Evolutionary conservation across 2,113 vertebrate species (phyloP).

Genomic region (Pavo muticus): DNA sequence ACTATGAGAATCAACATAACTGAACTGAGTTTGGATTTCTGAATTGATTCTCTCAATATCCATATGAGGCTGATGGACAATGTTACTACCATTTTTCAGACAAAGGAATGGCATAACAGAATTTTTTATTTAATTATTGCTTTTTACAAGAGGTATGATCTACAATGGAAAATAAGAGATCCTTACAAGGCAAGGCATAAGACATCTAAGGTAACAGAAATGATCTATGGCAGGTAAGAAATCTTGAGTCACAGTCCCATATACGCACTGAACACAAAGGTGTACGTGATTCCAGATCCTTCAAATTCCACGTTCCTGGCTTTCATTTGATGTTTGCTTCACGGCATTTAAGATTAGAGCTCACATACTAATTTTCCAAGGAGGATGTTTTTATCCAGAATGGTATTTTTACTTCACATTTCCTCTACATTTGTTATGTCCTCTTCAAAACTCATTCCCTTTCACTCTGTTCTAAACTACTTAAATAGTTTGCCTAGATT

Average conservation of each 20-base stretch:
- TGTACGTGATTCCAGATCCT: not conserved
- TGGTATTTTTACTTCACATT: not conserved
- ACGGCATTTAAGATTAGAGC: not conserved
- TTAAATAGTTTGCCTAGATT: not conserved
- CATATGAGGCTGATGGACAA: not conserved
- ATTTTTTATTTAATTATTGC: not conserved
- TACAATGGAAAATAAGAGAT: not conserved
- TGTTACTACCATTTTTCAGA: not conserved
- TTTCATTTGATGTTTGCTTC: not conserved
- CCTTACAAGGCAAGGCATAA: not conserved
- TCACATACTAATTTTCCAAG: not conserved
- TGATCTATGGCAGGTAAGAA: not conserved
- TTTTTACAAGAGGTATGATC: not conserved
- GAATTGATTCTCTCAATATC: conserved; percentile 31
- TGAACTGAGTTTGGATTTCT: conserved; percentile 33
- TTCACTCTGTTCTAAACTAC: not conserved
- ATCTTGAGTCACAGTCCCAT: not conserved
- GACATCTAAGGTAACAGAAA: not conserved
- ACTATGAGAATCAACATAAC: conserved; percentile 6
- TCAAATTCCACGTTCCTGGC: not conserved
- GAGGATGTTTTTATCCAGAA: not conserved
- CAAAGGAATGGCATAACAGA: not conserved
- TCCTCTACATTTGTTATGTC: not conserved
- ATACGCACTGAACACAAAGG: not conserved
- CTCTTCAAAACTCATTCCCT: not conserved